These are phyloP conservation scores for Rhynchopsitta pachyrhyncha DNA, from an alignment of 2,113 vertebrate genomes.

Conservation along the genomic window DNA sequence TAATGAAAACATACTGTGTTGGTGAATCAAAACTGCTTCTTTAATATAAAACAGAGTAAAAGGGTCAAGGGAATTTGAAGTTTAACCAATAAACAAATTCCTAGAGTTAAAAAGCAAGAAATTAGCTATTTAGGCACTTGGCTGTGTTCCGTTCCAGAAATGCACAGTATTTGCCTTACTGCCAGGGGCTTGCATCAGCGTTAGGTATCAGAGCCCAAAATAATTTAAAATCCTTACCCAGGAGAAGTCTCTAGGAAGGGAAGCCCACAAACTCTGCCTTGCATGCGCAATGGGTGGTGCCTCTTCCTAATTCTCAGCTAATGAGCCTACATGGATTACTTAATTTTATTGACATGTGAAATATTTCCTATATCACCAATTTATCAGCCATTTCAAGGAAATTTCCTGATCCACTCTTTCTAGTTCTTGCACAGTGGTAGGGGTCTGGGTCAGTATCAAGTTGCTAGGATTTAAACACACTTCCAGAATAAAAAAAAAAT, in stretches of 20 bases:
- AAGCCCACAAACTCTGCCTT: neutral
- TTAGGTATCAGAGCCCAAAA: neutral
- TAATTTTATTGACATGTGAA: neutral
- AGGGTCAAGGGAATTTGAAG: neutral
- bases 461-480: neutral
- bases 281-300: neutral
- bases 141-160: neutral
- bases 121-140: neutral
- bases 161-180: neutral
- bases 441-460: neutral
- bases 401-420: neutral
- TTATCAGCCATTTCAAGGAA: neutral
- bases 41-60: neutral
- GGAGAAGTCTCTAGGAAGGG: neutral
- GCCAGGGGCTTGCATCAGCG: neutral
- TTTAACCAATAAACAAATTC: slow-evolving; percentile 1
- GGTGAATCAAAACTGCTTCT: neutral
- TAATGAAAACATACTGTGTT: neutral
- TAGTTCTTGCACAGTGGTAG: neutral
- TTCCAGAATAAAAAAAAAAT: neutral
- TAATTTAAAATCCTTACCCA: neutral
- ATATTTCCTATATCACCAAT: neutral
- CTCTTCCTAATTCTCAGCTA: neutral
- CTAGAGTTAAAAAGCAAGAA: neutral
- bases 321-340: neutral